Evolutionary conservation across 2,888 invertebrate species (phyloP), one percentile per base, ranked within the genome.

Genomic region (Ecliptopera silaceata): DNA sequence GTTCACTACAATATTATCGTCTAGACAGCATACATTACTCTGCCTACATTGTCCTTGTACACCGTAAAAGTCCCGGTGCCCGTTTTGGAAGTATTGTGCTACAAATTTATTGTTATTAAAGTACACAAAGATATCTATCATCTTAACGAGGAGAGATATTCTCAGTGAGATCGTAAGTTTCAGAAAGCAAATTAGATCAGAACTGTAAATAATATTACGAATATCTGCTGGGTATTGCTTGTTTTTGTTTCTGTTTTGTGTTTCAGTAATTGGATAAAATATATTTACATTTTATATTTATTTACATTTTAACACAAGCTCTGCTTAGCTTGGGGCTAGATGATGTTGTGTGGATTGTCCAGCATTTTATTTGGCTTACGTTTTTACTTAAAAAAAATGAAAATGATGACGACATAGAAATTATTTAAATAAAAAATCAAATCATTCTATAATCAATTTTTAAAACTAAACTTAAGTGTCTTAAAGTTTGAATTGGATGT

Each of bases 21-120:
- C 63, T 65, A 64, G 66, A 66, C 66, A 42, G 51, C 56, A 62
- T 61, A 62, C 61, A 60, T 63, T 65, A 65, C 50, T 18, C 51
- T 53, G 31, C 41, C 43, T 45, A 59, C 59, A 62, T 61, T 66
- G 64, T 66, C 64, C 62, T 55, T 48, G 47, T 48, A 39, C 56
- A 39, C 61, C 59, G 58, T 62, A 64, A 66, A 66, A 61, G 60
- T 63, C 58, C 48, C 47, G 43, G 31, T 31, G 45, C 46, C 59
- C 50, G 41, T 41, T 58, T 52, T 15, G 39, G 56, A 52, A 58
- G 45, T 53, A 62, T 64, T 64, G 63, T 65, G 54, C 55, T 39
- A 53, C 4, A 46, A 62, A 66, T 66, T 57, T 66, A 62, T 66
- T 54, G 64, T 64, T 64, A 66, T 64, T 62, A 63, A 54, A 62